Evolutionary conservation across 2,888 invertebrate species (phyloP).

Genomic region (Cosmia pyralina): DNA sequence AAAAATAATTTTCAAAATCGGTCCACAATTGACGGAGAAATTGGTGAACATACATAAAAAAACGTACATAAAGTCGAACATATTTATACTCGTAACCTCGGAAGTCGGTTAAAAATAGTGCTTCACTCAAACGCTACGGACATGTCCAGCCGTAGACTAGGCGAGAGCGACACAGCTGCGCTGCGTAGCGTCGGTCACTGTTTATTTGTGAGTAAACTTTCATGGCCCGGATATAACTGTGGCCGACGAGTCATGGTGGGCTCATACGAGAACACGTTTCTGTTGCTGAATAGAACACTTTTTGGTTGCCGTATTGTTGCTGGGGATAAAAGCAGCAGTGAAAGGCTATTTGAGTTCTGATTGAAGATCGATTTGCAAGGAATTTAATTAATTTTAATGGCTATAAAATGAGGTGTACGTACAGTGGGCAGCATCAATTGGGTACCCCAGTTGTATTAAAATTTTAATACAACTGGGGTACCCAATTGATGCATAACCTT

Average conservation of each 20-base stretch:
- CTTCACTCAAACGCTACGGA: not conserved
- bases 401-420: not conserved
- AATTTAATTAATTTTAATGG: not conserved
- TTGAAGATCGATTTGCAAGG: not conserved
- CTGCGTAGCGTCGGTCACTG: slow-evolving; percentile 1
- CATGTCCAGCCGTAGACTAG: slow-evolving; percentile 1
- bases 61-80: too few species aligned
- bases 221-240: slow-evolving; percentile 21
- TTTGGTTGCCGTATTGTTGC: not conserved
- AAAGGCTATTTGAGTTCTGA: not conserved
- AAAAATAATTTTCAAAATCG: too few species aligned
- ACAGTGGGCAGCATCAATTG: too few species aligned
- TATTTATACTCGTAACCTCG: too few species aligned
- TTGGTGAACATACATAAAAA: too few species aligned
- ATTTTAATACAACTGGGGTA: too few species aligned
- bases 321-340: not conserved
- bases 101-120: not conserved
- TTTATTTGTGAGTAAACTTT: slow-evolving; percentile 50
- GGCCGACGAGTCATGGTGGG: not conserved
- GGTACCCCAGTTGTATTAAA: too few species aligned
- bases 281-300: not conserved
- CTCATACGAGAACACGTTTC: not conserved
- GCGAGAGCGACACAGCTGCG: slow-evolving; percentile 8
- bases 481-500: too few species aligned
- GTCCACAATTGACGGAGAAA: too few species aligned